phyloP scores from a whole-genome alignment of 2,888 invertebrate genomes.

The Tortrix viridana region DNA sequence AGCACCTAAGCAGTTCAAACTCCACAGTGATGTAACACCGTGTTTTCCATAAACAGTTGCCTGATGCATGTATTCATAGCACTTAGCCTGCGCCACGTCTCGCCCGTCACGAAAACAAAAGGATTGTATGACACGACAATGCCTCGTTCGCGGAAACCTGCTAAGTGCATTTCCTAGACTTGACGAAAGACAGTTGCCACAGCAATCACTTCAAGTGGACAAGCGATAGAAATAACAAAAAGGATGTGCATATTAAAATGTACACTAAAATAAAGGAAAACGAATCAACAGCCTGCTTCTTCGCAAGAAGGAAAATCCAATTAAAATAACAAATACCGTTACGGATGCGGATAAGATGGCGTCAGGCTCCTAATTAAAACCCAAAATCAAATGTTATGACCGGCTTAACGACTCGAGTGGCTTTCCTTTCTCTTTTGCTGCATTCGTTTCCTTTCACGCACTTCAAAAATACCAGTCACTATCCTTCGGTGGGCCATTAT shows the following conservation, averaged over 20 bases:
- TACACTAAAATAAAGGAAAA: neutral
- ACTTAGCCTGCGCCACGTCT: conserved; percentile 17
- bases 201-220: neutral
- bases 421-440: conserved; percentile 71
- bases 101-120: conserved; percentile 25
- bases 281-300: neutral
- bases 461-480: conserved; percentile 54
- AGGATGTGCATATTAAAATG: neutral
- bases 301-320: neutral
- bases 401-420: conserved; percentile 28
- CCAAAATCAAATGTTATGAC: conserved; percentile 27
- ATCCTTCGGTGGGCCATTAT: conserved; percentile 49
- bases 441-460: conserved; percentile 63
- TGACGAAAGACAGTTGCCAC: conserved; percentile 15
- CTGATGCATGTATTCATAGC: conserved; percentile 29
- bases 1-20: neutral
- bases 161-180: conserved; percentile 22
- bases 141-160: conserved; percentile 22
- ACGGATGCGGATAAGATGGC: conserved; percentile 8
- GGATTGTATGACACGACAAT: conserved; percentile 16
- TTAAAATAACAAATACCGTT: neutral
- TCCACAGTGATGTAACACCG: conserved; percentile 14
- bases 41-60: conserved; percentile 9
- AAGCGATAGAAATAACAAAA: conserved; percentile 7
- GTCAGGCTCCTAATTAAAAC: conserved; percentile 25